Base-by-base conservation (phyloP, 2,888 invertebrate species). In the Camptogramma bilineatum region DNA sequence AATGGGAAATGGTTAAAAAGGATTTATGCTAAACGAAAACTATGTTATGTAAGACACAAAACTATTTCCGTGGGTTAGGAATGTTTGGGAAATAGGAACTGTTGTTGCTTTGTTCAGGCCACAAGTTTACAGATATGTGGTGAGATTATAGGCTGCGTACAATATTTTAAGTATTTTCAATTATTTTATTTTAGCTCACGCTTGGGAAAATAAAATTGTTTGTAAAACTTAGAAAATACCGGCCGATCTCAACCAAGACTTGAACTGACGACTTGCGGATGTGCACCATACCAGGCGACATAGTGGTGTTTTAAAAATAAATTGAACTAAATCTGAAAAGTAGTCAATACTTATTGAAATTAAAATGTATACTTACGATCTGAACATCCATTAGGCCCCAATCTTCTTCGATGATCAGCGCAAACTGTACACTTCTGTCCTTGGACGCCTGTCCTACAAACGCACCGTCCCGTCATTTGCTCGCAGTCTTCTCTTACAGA, bases 401-500 rank as follows among this genome's bases (percentile, higher is more conserved):
- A 93, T 72, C 96, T 94, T 77, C 96, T 95, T 73, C 96, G 95
- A 74, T 96, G 96, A 78, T 96, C 96, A 8, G 95, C 95, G 80
- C 97, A 97, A 42, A 96, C 94, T 4, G 96, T 96, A 89, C 98
- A 98, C 84, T 98, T 98, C 82, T 97, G 96, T 13, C 98, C 98
- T 75, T 96, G 95, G 24, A 97, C 97, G 9, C 96, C 96, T 4
- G 95, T 94, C 73, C 96, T 96, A 87, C 98, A 98, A 46, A 97
- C 96, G 83, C 98, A 98, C 51, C 96, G 94, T 8, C 98, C 98
- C 0, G 97, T 97, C 96, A 97, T 98, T 90, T 98, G 98, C 78
- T 98, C 97, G 85, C 98, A 98, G 85, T 98, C 98, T 78, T 97
- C 96, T 63, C 98, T 94, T 1, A 96, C 96, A 0, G 98, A 97